Evolutionary conservation across 2,888 invertebrate genomes (phyloP).

Genomic region (Pseudococcus longispinus): DNA sequence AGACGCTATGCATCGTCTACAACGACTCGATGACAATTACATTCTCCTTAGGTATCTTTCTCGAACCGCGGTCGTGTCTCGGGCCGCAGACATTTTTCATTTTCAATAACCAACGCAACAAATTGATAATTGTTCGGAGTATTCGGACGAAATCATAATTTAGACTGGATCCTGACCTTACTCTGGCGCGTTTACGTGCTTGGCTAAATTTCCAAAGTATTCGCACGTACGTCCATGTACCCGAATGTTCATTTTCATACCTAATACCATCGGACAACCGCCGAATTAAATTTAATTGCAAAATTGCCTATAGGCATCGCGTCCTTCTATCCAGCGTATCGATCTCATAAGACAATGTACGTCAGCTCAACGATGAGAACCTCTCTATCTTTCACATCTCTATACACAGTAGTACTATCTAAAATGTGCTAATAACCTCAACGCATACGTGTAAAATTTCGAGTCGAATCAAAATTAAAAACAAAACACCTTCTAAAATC

Average conservation of each 20-base stretch:
- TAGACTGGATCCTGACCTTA: background rate
- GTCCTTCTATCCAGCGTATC: background rate
- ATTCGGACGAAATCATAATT: background rate
- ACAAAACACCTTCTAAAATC: background rate
- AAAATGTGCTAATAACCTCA: background rate
- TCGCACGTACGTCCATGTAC: background rate
- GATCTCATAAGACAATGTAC: constrained; percentile 4
- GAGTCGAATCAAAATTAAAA: too few relatives aligned
- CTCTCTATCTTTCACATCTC: background rate
- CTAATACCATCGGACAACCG: background rate
- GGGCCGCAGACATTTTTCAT: background rate
- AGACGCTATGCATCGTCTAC: background rate
- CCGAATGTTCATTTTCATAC: background rate
- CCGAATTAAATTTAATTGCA: background rate
- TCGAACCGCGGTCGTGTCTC: background rate
- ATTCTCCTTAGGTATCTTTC: background rate
- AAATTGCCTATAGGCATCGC: background rate
- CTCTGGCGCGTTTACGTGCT: background rate
- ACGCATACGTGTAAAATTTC: too few relatives aligned
- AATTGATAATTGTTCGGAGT: background rate
- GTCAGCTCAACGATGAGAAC: background rate
- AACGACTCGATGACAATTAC: background rate
- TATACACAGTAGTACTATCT: background rate
- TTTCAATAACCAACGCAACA: background rate
- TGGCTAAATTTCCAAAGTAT: background rate